These are phyloP conservation scores for Sardina pilchardus DNA, from an alignment of 2,113 vertebrate genomes.

Conservation along the genomic window DNA sequence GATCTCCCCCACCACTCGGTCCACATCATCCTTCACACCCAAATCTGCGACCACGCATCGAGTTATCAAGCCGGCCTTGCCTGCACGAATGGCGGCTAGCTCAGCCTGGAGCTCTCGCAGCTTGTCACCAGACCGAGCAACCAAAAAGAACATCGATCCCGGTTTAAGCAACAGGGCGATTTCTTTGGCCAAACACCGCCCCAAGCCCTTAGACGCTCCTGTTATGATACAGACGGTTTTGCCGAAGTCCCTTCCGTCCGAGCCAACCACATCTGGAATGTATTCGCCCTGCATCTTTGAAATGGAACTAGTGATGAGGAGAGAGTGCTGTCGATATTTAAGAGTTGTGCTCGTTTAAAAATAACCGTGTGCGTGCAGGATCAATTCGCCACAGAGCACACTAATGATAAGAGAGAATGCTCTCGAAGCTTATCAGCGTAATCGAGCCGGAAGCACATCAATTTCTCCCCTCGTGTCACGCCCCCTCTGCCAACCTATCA, in stretches of 20 bases:
- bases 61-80: conserved; percentile 46
- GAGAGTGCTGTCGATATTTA: not conserved
- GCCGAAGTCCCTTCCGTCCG: conserved; percentile 56
- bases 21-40: conserved; percentile 60
- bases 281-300: not conserved
- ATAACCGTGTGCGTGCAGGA: not conserved
- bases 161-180: conserved; percentile 64
- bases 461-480: not conserved
- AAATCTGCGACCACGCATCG: conserved; percentile 73
- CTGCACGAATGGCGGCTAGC: conserved; percentile 49
- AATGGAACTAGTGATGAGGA: not conserved
- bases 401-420: too few species aligned
- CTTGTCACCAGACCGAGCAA: conserved; percentile 69
- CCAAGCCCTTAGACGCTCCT: conserved; percentile 86
- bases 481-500: not conserved
- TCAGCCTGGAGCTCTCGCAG: conserved; percentile 70
- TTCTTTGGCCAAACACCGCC: conserved; percentile 68
- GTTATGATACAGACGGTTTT: conserved; percentile 75
- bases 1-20: conserved; percentile 48
- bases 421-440: not conserved
- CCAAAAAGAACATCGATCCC: conserved; percentile 75
- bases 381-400: not conserved
- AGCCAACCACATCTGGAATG: not conserved
- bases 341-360: not conserved
- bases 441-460: not conserved